A percentile compares a stretch with the other conserved stretches of the same genome.
Evolutionary conservation across 1,140 invertebrate species (phyloP).

Genomic region (Calephelis nemesis): DNA sequence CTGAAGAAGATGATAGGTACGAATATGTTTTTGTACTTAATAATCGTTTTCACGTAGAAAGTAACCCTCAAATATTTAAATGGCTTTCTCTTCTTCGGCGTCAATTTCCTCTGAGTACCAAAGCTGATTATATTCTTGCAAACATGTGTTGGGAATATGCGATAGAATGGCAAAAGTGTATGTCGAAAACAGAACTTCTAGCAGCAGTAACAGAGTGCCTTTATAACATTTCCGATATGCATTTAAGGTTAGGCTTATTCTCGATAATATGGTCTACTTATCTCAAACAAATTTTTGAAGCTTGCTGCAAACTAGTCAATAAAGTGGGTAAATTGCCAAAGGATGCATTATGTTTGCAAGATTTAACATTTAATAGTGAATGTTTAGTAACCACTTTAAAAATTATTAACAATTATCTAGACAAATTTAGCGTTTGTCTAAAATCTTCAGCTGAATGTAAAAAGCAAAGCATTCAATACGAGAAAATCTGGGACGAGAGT

Average conservation of each 20-base stretch:
- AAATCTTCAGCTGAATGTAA: constrained; percentile 60
- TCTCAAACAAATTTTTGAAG: constrained; percentile 87
- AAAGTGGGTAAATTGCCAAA: constrained; percentile 93
- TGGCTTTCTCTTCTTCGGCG: constrained; percentile 82
- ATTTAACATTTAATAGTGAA: constrained; percentile 86
- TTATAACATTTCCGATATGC: constrained; percentile 80
- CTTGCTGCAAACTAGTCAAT: constrained; percentile 88
- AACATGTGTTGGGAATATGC: constrained; percentile 96
- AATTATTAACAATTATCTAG: constrained; percentile 85
- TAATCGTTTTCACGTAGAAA: constrained; percentile 48
- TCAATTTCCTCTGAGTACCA: constrained; percentile 92
- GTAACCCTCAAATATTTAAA: constrained; percentile 76
- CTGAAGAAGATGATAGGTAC: constrained; percentile 43
- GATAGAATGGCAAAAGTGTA: constrained; percentile 90
- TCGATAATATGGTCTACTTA: constrained; percentile 93
- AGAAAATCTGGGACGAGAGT: constrained; percentile 85
- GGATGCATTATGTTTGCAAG: constrained; percentile 88
- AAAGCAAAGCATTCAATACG: constrained; percentile 80
- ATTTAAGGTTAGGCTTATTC: constrained; percentile 87
- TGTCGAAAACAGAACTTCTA: constrained; percentile 83
- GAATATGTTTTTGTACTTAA: constrained; percentile 60
- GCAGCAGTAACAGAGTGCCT: constrained; percentile 83
- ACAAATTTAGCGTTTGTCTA: constrained; percentile 86
- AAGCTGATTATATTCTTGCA: constrained; percentile 87
- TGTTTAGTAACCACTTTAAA: constrained; percentile 85